These are phyloP conservation scores for Mimas tiliae DNA, from an alignment of 2,888 invertebrate species.

Conservation along the genomic window DNA sequence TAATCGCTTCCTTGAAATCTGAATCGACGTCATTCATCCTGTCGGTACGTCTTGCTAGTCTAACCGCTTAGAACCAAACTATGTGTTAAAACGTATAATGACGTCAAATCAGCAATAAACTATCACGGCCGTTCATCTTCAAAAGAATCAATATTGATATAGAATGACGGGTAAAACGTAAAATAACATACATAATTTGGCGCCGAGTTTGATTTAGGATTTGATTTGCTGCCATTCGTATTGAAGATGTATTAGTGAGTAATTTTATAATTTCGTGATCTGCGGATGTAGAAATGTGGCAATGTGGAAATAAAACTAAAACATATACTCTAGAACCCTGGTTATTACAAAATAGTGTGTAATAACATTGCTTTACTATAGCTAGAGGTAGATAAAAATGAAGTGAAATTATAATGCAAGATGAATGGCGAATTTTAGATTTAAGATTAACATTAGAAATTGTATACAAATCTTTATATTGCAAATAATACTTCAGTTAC, in stretches of 20 bases:
- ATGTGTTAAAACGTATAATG: constrained; percentile 24
- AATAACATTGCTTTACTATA: too few relatives aligned
- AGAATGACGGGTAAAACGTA: constrained; percentile 11
- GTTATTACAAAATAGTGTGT: too few relatives aligned
- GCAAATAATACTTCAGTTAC: too few relatives aligned
- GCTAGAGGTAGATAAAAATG: too few relatives aligned
- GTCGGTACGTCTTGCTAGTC: constrained; percentile 10
- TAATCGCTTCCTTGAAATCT: not conserved
- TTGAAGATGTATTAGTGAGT: constrained; percentile 40
- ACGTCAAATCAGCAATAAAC: constrained; percentile 28
- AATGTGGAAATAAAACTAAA: too few relatives aligned
- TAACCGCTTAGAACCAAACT: constrained; percentile 2
- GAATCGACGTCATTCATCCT: constrained; percentile 10
- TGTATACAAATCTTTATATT: too few relatives aligned
- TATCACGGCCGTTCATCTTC: constrained; percentile 10
- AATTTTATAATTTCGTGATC: not conserved
- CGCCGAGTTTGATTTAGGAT: constrained; percentile 45
- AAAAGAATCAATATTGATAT: constrained; percentile 29
- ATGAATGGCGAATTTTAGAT: too few relatives aligned
- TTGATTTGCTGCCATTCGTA: constrained; percentile 48
- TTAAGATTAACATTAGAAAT: too few relatives aligned
- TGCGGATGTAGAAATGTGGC: too few relatives aligned
- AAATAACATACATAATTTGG: constrained; percentile 40
- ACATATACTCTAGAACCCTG: too few relatives aligned
- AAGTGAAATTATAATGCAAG: too few relatives aligned